Evolutionary conservation across 2,888 invertebrate species (phyloP), one percentile per base, ranked within the genome.

Genomic region (Acholoe squamosa): DNA sequence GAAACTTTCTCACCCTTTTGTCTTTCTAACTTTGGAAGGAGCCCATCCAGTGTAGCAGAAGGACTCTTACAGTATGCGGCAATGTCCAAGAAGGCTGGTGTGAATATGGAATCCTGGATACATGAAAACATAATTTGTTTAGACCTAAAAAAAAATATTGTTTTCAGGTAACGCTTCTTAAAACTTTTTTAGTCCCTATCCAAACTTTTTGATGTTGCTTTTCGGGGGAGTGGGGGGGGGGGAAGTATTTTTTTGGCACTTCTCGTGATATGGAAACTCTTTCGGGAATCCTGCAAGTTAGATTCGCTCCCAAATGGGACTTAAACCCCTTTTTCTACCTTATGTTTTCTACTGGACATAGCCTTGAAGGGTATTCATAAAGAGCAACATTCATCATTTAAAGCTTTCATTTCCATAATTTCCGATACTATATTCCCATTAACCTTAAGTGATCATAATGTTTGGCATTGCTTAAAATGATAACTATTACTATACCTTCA

Each of bases 11-110:
- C 25, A 90, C 90, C 90, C 84, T 25, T 84, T 31, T 89, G 61
- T 71, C 22, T 22, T 54, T 77, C 52, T 22, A 90, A 28, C 34
- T 34, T 56, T 22, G 25, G 19, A 54, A 80, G 0, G 10, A 84
- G 25, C 10, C 90, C 90, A 31, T 90, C 90, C 5, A 54, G 22
- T 33, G 90, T 90, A 77, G 90, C 80, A 90, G 22, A 28, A 0
- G 52, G 3, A 14, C 52, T 31, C 52, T 80, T 80, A 76, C 90
- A 80, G 54, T 90, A 90, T 0, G 28, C 7, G 5, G 54, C 90
- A 19, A 90, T 52, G 22, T 84, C 84, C n/a, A 90, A 33, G 56
- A 90, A 90, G 5, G 43, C 12, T 61, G 25, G 52, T 33, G 25
- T 25, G 5, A 90, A 34, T 16, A 56, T 84, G 3, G 77, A 77